phyloP scores from a whole-genome alignment of 2,888 invertebrate genomes.

The Caenorhabditis parvicauda region DNA sequence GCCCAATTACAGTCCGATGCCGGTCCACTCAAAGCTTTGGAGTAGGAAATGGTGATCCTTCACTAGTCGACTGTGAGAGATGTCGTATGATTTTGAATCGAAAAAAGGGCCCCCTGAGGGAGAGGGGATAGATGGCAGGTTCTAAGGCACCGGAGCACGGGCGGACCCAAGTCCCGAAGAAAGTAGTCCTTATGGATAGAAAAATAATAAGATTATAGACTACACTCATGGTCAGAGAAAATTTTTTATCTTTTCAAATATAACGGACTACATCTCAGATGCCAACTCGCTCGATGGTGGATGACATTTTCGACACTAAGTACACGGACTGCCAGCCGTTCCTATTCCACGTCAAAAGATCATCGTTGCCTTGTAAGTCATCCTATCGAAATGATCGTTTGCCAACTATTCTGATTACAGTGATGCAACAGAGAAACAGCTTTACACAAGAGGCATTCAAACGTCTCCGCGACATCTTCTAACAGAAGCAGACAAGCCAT shows the following conservation, averaged over 20 bases:
- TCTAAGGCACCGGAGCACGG: too few species aligned
- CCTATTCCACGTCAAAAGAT: conserved; percentile 78
- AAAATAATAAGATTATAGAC: too few species aligned
- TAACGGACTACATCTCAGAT: conserved; percentile 4
- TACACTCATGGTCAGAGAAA: too few species aligned
- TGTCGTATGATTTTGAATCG: too few species aligned
- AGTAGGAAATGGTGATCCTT: too few species aligned
- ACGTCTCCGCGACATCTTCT: conserved; percentile 14
- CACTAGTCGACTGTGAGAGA: too few species aligned
- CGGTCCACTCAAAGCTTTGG: too few species aligned
- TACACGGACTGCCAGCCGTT: conserved; percentile 93
- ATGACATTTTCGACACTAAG: conserved; percentile 88
- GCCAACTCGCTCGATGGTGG: conserved; percentile 72
- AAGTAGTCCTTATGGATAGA: neutral
- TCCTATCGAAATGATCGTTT: conserved; percentile 6
- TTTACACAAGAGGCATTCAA: conserved; percentile 14
- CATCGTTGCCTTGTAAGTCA: conserved; percentile 25
- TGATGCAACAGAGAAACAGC: conserved; percentile 8
- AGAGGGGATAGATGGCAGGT: too few species aligned
- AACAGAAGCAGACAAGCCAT: too few species aligned
- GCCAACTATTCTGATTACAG: conserved; percentile 20
- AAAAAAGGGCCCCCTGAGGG: too few species aligned
- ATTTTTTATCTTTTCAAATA: neutral
- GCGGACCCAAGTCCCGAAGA: neutral
- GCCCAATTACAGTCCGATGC: too few species aligned